These are phyloP conservation scores for Eupeodes latifasciatus DNA, from an alignment of 2,888 invertebrate species.

Conservation along the genomic window DNA sequence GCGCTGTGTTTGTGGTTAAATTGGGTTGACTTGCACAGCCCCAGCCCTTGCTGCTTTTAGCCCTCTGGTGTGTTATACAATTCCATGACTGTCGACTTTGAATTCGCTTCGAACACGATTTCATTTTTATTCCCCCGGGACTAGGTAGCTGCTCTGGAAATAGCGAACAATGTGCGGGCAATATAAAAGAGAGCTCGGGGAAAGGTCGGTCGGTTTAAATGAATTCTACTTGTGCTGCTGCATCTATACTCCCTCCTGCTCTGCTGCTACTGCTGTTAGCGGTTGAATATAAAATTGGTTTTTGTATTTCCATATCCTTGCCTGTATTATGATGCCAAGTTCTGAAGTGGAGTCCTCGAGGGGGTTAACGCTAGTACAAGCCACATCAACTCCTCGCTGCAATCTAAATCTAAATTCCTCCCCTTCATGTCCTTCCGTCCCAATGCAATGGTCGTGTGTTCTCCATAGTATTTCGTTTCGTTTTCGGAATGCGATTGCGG, in stretches of 20 bases:
- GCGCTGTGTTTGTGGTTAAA: conserved; percentile 24
- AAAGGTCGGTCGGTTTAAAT: conserved; percentile 39
- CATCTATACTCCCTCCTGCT: not conserved
- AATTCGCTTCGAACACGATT: conserved; percentile 60
- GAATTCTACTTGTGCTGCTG: conserved; percentile 52
- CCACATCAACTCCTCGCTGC: conserved; percentile 33
- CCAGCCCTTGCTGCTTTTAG: not conserved
- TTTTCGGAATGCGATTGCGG: conserved; percentile 74
- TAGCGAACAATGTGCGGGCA: not conserved
- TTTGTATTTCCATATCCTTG: conserved; percentile 47
- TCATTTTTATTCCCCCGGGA: conserved; percentile 64
- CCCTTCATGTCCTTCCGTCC: not conserved
- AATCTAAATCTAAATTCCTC: conserved; percentile 15
- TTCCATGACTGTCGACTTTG: conserved; percentile 71
- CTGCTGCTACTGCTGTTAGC: conserved; percentile 62
- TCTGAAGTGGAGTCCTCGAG: conserved; percentile 37
- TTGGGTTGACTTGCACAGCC: conserved; percentile 52
- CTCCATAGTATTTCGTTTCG: conserved; percentile 52
- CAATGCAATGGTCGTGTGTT: conserved; percentile 11
- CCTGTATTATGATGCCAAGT: conserved; percentile 60
- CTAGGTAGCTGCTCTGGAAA: not conserved
- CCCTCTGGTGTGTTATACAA: conserved; percentile 32
- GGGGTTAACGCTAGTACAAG: conserved; percentile 40
- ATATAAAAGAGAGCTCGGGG: not conserved
- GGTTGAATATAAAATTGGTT: conserved; percentile 76